Conservation (phyloP, 2,797 vertebrate genomes). For the Tachyglossus aculeatus region DNA sequence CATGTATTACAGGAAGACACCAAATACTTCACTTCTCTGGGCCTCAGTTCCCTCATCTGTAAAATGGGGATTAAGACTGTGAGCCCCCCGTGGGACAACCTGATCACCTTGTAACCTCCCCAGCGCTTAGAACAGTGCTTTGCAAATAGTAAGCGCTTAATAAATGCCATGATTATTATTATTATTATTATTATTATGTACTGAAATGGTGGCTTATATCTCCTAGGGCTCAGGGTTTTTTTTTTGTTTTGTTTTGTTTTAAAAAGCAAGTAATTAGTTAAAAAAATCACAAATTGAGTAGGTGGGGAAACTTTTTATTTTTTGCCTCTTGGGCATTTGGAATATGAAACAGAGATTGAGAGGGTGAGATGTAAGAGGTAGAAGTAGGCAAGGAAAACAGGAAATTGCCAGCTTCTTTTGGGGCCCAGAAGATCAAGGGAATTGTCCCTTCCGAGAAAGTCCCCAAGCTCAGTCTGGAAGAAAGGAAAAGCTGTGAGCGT, state of each 20-base stretch:
- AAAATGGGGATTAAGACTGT: too few species aligned
- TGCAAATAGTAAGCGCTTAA: too few species aligned
- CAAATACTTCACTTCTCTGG: too few species aligned
- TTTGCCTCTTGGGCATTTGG: neutral
- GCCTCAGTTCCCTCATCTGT: too few species aligned
- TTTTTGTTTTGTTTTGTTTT: slow-evolving; percentile 8
- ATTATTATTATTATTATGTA: too few species aligned
- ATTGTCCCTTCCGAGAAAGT: neutral
- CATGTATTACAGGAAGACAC: too few species aligned
- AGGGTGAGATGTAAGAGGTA: neutral
- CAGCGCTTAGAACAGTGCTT: too few species aligned
- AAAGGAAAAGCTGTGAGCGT: neutral
- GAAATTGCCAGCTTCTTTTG: neutral
- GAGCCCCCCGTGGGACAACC: too few species aligned
- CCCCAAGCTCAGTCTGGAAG: neutral
- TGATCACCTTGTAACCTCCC: too few species aligned
- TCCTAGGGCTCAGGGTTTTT: neutral
- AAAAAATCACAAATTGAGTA: slow-evolving; percentile 24
- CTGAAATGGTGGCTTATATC: too few species aligned
- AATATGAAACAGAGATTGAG: neutral
- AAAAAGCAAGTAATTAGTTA: neutral
- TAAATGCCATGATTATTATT: too few species aligned
- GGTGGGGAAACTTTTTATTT: too few species aligned
- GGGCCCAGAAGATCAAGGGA: neutral
- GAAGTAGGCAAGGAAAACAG: neutral